Conservation (phyloP, 2,888 invertebrate species). For the Lasioglossum vierecki region DNA sequence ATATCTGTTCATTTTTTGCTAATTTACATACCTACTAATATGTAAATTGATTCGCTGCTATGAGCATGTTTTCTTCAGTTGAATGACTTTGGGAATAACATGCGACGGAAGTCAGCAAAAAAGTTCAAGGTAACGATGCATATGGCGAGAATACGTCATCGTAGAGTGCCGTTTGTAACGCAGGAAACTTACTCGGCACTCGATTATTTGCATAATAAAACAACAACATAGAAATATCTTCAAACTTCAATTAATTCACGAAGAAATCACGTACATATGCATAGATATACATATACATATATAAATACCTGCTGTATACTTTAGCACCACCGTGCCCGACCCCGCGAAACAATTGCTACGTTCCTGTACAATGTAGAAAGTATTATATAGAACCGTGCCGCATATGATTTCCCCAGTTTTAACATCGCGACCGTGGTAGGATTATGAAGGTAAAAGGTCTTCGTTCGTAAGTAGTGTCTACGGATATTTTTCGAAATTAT, state of each 20-base stretch:
- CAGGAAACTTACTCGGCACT: not conserved
- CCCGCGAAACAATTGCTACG: not conserved
- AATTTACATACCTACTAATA: not conserved
- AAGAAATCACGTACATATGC: not conserved
- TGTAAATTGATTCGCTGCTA: not conserved
- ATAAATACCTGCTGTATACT: not conserved
- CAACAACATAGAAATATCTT: not conserved
- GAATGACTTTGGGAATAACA: not conserved
- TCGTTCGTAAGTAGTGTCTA: not conserved
- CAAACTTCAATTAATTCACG: not conserved
- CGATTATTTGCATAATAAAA: not conserved
- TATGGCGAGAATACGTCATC: not conserved
- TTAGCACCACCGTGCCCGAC: not conserved
- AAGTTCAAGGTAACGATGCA: not conserved
- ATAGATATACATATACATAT: not conserved
- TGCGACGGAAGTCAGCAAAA: not conserved
- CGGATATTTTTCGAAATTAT: not conserved
- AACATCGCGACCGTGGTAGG: not conserved
- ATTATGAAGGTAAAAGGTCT: constrained; percentile 1
- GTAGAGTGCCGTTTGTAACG: not conserved
- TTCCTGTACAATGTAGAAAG: constrained; percentile 37
- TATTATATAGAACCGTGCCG: constrained; percentile 2
- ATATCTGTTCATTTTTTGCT: not conserved
- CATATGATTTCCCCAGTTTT: constrained; percentile 11
- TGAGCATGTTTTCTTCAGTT: not conserved